phyloP scores from a whole-genome alignment of 2,113 vertebrate genomes.

The Spilogale gracilis region DNA sequence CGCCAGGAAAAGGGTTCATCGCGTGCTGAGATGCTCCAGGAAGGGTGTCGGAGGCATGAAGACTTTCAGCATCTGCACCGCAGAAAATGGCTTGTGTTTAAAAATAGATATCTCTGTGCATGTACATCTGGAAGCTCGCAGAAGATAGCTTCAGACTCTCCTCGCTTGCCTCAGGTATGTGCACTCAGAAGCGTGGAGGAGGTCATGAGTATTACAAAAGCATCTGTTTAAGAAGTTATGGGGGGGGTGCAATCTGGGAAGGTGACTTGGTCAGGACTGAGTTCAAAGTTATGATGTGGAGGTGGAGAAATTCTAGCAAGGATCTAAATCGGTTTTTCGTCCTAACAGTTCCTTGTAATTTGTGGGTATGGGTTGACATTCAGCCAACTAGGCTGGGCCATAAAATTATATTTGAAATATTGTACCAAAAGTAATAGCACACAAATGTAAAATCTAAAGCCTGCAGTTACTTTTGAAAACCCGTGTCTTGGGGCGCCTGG shows the following conservation, averaged over 20 bases:
- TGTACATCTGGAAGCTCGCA: not conserved
- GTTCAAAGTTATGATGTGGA: not conserved
- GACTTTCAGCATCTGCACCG: not conserved
- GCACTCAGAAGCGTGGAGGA: not conserved
- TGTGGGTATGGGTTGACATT: not conserved
- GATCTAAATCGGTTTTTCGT: not conserved
- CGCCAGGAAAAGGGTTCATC: not conserved
- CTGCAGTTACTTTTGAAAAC: not conserved
- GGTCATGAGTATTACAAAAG: not conserved
- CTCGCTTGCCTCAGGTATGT: not conserved
- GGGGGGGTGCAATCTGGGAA: not conserved
- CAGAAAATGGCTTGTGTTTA: not conserved
- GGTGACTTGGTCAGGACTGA: not conserved
- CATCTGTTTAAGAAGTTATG: not conserved
- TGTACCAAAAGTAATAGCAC: not conserved
- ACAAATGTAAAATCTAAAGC: constrained; percentile 31
- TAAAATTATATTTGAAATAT: constrained; percentile 8
- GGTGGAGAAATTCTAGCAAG: not conserved
- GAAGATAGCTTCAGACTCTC: not conserved
- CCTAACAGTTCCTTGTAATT: not conserved
- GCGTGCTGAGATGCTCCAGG: not conserved
- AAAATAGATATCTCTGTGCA: not conserved
- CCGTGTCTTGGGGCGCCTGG: not conserved
- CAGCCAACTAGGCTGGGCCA: not conserved
- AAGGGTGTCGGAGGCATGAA: not conserved